A percentile compares a stretch with the other conserved stretches of the same genome.
phyloP scores from a whole-genome alignment of 2,888 invertebrate species.

The Drosophila algonquin region DNA sequence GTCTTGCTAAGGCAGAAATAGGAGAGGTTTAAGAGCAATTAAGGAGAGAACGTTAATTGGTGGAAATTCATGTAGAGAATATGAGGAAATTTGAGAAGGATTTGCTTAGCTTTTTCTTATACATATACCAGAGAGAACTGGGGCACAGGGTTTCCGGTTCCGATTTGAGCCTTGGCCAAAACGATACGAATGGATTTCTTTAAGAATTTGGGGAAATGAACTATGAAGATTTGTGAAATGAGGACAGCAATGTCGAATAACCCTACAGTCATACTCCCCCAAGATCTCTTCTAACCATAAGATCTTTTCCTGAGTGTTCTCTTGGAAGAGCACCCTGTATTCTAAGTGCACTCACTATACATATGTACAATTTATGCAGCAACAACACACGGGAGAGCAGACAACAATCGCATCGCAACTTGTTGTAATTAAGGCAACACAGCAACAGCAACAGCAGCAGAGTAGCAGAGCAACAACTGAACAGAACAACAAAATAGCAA shows the following conservation, averaged over 20 bases:
- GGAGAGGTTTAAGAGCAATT: slow-evolving; percentile 11
- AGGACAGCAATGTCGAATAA: too few relatives aligned
- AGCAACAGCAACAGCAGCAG: slow-evolving; percentile 42
- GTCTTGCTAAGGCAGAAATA: slow-evolving; percentile 16
- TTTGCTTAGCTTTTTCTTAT: neutral
- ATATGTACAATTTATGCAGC: slow-evolving; percentile 51
- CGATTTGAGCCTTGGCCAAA: too few relatives aligned
- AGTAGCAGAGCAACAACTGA: slow-evolving; percentile 14
- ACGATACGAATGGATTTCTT: too few relatives aligned
- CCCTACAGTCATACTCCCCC: neutral
- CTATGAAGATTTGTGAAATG: too few relatives aligned
- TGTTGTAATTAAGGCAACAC: slow-evolving; percentile 68
- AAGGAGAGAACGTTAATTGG: slow-evolving; percentile 14
- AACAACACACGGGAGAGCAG: slow-evolving; percentile 36
- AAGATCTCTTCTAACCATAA: neutral
- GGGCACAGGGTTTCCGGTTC: too few relatives aligned
- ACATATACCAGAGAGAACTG: too few relatives aligned
- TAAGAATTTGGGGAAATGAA: too few relatives aligned
- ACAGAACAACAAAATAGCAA: slow-evolving; percentile 2
- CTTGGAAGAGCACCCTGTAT: slow-evolving; percentile 55
- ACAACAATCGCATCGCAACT: slow-evolving; percentile 33
- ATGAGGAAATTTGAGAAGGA: neutral
- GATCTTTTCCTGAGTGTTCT: neutral
- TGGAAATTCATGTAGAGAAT: neutral
- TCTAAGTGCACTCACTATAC: slow-evolving; percentile 26